phyloP scores from a whole-genome alignment of 92 coral and sea anemone genomes.

The Palythoa grandiflora region DNA sequence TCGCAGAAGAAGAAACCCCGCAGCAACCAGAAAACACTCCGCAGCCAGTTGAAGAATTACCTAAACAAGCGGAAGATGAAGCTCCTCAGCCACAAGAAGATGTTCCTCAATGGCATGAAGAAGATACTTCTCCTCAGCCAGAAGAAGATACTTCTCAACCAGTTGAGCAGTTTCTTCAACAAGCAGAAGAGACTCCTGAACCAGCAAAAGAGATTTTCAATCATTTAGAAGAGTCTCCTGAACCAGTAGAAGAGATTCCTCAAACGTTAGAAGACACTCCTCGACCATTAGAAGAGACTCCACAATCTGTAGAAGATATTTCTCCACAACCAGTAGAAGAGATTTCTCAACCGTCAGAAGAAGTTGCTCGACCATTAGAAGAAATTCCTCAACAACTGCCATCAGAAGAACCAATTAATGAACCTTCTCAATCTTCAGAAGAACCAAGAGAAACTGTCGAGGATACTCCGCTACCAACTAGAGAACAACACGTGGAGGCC shows the following conservation, averaged over 20 bases:
- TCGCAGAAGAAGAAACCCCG: constrained; percentile 20
- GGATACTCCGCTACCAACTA: neutral
- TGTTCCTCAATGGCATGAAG: neutral
- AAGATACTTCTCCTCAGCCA: neutral
- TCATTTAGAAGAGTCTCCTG: neutral
- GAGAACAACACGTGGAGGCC: neutral
- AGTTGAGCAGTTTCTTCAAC: neutral
- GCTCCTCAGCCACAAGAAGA: neutral
- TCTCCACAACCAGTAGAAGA: constrained; percentile 13
- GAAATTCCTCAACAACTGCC: neutral
- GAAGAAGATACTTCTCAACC: neutral
- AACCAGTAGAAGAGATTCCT: neutral
- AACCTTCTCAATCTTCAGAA: neutral
- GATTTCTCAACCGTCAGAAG: neutral
- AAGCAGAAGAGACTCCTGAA: neutral
- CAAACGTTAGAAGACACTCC: constrained; percentile 18
- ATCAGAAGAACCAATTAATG: neutral
- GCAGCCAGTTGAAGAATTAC: constrained; percentile 4
- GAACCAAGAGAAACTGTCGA: neutral
- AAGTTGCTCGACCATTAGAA: neutral
- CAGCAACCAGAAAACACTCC: neutral
- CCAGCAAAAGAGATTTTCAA: neutral
- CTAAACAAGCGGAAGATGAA: neutral
- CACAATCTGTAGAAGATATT: neutral
- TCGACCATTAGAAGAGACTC: neutral